Conservation (phyloP, 1,140 invertebrate genomes). For the Pseudomyrmex cubaensis region DNA sequence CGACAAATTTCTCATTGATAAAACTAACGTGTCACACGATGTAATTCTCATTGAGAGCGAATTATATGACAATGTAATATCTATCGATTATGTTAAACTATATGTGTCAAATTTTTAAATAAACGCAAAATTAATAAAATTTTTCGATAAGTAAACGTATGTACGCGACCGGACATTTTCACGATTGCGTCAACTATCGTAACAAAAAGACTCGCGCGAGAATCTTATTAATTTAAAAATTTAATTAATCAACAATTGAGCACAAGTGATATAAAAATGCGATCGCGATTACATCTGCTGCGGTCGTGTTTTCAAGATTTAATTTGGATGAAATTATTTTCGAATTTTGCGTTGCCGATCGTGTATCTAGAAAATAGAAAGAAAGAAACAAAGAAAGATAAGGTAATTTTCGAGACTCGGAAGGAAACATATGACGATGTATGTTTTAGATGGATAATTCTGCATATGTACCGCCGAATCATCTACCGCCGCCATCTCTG, state of each 20-base stretch:
- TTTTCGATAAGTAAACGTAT: slow-evolving; percentile 16
- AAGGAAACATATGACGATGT: slow-evolving; percentile 73
- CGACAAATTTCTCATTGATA: slow-evolving; percentile 48
- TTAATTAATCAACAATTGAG: slow-evolving; percentile 29
- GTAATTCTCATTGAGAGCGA: slow-evolving; percentile 50
- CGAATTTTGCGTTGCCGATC: slow-evolving; percentile 17
- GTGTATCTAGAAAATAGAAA: slow-evolving; percentile 1
- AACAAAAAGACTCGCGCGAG: background rate
- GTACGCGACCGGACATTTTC: background rate
- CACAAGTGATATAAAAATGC: slow-evolving; percentile 3
- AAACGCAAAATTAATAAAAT: background rate
- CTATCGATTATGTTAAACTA: background rate
- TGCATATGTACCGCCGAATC: slow-evolving; percentile 89
- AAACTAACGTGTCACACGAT: slow-evolving; percentile 41
- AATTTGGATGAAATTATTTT: background rate
- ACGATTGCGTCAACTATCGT: background rate
- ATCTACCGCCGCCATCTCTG: slow-evolving; percentile 91
- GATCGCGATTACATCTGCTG: background rate
- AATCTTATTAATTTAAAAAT: slow-evolving; percentile 17
- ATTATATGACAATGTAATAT: slow-evolving; percentile 33
- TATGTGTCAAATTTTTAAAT: background rate
- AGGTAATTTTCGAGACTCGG: slow-evolving; percentile 2
- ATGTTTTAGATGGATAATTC: slow-evolving; percentile 89
- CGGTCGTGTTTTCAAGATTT: slow-evolving; percentile 3
- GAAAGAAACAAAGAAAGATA: slow-evolving; percentile 46